phyloP scores from a whole-genome alignment of 2,113 vertebrate genomes.

The Pomatorhinus ruficollis region DNA sequence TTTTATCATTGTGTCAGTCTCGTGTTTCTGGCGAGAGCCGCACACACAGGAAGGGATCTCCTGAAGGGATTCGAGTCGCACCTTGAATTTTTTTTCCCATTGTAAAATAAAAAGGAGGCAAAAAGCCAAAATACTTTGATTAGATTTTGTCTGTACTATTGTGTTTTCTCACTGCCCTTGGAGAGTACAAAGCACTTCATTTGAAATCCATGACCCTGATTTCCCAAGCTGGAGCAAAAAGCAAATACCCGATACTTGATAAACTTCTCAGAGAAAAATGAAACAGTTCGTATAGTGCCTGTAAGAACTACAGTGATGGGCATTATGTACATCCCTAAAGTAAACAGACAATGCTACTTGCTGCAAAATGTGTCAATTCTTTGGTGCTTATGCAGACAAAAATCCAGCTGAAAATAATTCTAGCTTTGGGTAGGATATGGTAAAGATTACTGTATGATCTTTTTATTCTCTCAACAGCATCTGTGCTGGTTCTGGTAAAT shows the following conservation, averaged over 20 bases:
- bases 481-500: background rate
- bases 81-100: conserved; percentile 67
- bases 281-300: background rate
- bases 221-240: conserved; percentile 59
- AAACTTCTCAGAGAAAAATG: conserved; percentile 49
- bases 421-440: background rate
- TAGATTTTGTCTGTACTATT: conserved; percentile 71
- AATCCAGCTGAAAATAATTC: background rate
- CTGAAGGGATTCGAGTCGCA: conserved; percentile 69
- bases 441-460: background rate
- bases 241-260: conserved; percentile 44
- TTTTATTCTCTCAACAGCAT: background rate
- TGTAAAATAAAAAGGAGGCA: conserved; percentile 76
- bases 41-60: conserved; percentile 68
- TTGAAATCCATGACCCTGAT: conserved; percentile 63
- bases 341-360: background rate
- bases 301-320: background rate
- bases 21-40: conserved; percentile 67
- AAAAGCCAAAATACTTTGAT: conserved; percentile 73
- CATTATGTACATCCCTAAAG: background rate
- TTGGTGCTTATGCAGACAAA: background rate
- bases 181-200: conserved; percentile 57
- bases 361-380: background rate
- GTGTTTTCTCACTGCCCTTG: conserved; percentile 69
- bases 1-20: conserved; percentile 84